Base-by-base conservation (phyloP, 2,113 vertebrate species). In the Columba livia region DNA sequence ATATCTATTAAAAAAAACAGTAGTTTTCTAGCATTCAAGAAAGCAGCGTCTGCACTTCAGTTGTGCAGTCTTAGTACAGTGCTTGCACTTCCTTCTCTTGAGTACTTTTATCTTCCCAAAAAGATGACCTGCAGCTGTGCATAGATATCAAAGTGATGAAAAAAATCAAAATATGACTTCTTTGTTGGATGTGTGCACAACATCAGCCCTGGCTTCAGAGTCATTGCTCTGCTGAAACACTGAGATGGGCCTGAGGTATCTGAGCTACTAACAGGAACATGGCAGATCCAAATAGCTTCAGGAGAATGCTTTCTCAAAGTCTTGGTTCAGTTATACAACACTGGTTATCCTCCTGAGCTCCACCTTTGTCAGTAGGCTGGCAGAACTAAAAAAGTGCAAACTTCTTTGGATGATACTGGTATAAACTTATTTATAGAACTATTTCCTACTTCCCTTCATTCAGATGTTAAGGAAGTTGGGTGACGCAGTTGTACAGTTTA, bases 221-320 rank as follows among this genome's bases (percentile, higher is more conserved):
- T 28, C 23, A 21, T 0, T 38, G 32, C n/a, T 77, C 47, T 80
- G 24, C 25, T 36, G 48, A 71, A 88, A 62, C 15, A 42, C 0
- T 36, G 34, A 71, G 20, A 65, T 23, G 67, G 10, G 42, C 42
- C 34, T 61, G n/a, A 79, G 0, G 0, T 23, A 56, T 0, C 44
- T 9, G 9, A 62, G 61, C n/a, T 42, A 38, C 28, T 21, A 88
- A 36, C 23, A 53, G 50, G 24, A 77, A 48, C 29, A 15, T 20
- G 16, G 18, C 3, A 64, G 50, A 69, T n/a, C 16, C 60, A 28
- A 17, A 11, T 29, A 60, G 17, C 51, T 61, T 44, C 57, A 54
- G 31, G 14, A 92, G 18, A 79, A 71, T 3, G 21, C 21, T 54
- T 82, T 79, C 54, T 34, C 50, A 53, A 44, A 86, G 54, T 23